Conservation (phyloP, 2,888 invertebrate genomes). For the Ectemnius continuus region DNA sequence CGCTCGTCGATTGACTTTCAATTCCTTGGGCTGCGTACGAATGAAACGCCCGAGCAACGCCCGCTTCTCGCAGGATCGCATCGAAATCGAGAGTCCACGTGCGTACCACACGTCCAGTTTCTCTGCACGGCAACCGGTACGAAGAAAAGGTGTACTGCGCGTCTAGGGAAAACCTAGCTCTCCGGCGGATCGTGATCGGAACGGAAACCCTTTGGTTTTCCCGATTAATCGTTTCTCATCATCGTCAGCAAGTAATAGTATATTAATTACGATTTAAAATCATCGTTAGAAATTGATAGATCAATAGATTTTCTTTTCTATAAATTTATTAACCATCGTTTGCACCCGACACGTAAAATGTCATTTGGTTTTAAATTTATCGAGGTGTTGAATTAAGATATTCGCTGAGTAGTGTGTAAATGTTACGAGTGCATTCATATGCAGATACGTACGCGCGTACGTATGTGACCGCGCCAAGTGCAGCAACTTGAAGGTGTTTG, state of each 20-base stretch:
- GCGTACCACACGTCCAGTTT: not conserved
- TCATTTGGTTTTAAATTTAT: too few relatives aligned
- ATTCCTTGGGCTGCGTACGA: not conserved
- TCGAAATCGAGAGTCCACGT: slow-evolving; percentile 43
- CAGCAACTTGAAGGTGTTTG: slow-evolving; percentile 59
- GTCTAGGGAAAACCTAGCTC: slow-evolving; percentile 22
- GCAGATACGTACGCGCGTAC: slow-evolving; percentile 42
- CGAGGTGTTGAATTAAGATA: too few relatives aligned
- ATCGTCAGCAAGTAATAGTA: too few relatives aligned
- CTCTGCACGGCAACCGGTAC: not conserved
- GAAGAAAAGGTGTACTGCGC: slow-evolving; percentile 18
- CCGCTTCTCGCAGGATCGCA: not conserved
- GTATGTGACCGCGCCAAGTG: slow-evolving; percentile 35
- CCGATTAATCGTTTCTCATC: slow-evolving; percentile 25
- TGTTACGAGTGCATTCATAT: too few relatives aligned
- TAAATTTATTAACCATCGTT: too few relatives aligned
- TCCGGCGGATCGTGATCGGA: slow-evolving; percentile 20
- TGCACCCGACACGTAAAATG: too few relatives aligned
- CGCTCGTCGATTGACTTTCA: slow-evolving; percentile 1
- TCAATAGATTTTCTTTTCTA: too few relatives aligned
- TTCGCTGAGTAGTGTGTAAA: too few relatives aligned
- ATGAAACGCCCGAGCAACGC: not conserved
- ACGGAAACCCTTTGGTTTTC: slow-evolving; percentile 32
- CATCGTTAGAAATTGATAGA: too few relatives aligned
- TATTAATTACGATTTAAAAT: too few relatives aligned